Evolutionary conservation across 30 jellyfish, hydroid and myxozoan genomes (phyloP).

Genomic region (Catostylus mosaicus): DNA sequence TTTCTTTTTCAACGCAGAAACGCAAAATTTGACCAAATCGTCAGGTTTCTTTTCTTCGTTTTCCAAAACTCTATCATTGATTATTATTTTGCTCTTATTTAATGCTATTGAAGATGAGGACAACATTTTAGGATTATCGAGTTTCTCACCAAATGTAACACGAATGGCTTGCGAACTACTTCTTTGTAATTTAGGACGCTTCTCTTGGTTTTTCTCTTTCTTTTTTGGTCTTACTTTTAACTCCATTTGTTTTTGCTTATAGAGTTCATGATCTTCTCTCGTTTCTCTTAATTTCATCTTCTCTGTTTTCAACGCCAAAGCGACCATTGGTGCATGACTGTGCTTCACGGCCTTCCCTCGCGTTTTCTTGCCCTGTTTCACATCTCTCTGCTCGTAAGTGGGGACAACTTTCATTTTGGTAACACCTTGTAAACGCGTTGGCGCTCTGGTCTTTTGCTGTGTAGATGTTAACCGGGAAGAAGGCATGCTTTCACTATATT

Average conservation of each 20-base stretch:
- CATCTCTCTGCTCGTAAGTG: not conserved
- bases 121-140: not conserved
- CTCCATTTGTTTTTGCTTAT: not conserved
- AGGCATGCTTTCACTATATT: not conserved
- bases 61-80: not conserved
- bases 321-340: not conserved
- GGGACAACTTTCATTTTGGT: constrained; percentile 56
- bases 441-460: not conserved
- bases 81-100: not conserved
- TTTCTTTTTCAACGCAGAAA: constrained; percentile 53
- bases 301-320: constrained; percentile 6
- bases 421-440: constrained; percentile 4
- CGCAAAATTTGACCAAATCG: constrained; percentile 27
- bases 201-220: not conserved
- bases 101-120: constrained; percentile 22
- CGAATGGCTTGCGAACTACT: constrained; percentile 24
- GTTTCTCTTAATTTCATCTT: not conserved
- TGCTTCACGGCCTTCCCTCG: not conserved
- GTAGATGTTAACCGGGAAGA: not conserved
- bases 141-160: constrained; percentile 44
- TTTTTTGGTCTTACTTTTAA: not conserved
- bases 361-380: not conserved
- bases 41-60: not conserved
- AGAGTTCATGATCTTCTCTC: not conserved
- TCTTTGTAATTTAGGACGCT: not conserved